Base-by-base conservation (phyloP, 2,113 vertebrate species). In the Pomatorhinus ruficollis region DNA sequence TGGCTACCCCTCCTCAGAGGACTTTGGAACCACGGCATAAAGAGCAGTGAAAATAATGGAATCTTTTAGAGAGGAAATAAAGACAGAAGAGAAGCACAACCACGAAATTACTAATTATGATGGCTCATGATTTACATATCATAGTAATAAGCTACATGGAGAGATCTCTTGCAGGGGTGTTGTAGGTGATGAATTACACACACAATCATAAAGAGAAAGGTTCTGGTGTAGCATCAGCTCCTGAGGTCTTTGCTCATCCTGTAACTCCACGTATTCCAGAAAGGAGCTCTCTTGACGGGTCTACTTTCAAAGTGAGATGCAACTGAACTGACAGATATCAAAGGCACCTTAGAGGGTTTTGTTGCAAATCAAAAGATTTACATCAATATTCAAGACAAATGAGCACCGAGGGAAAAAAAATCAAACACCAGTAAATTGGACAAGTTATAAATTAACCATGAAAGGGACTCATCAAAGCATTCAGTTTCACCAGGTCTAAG, bases 391-490 rank as follows among this genome's bases (percentile, higher is more conserved):
- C 27, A 65, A 39, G 21, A 61, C 28, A 82, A 80, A 83, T 4
- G 22, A 90, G 61, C 39, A 45, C 40, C 0, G 2, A 87, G 60
- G 31, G 33, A 53, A 71, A 57, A 61, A 63, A 64, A 66, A 69
- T 37, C 25, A 42, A 77, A 44, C 71, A 54, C 11, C 31, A 61
- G 44, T 33, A 86, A 74, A 96, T 20, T 37, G 25, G 49, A 17
- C 53, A 80, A 85, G 74, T 72, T 68, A 72, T 69, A 91, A 77
- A 87, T 66, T 63, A 91, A 39, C 31, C 31, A 61, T 27, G 45
- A 44, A 47, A 64, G 30, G 27, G 56, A 75, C 35, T 60, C 1
- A 71, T 74, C 77, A 76, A 91, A 89, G 79, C 24, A 7, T 49
- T 54, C 65, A 4, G 20, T 6, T 42, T 19, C 63, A 28, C 50